phyloP scores from a whole-genome alignment of 2,113 vertebrate species.

The Hylia prasina region DNA sequence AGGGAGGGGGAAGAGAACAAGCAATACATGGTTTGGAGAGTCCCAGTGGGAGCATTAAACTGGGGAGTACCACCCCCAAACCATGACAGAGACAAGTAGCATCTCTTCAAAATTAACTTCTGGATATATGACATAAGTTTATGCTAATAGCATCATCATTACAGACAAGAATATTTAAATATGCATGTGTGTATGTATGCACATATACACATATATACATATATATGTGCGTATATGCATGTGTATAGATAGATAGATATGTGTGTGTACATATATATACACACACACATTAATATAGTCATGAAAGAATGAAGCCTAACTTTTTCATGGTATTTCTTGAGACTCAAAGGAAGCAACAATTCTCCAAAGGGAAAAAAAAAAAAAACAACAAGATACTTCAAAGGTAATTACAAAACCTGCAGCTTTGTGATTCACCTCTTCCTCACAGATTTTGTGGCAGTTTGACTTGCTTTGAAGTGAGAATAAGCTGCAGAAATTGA shows the following conservation, averaged over 20 bases:
- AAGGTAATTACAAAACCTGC: neutral
- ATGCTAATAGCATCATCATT: neutral
- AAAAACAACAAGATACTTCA: neutral
- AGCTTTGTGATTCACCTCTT: neutral
- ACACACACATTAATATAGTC: rapidly evolving
- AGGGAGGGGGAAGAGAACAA: neutral
- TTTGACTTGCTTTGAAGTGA: neutral
- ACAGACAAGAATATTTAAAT: neutral
- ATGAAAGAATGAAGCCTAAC: neutral
- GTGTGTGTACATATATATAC: rapidly evolving
- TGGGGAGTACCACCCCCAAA: neutral
- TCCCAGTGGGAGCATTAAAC: neutral
- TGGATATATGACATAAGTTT: neutral
- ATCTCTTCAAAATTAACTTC: neutral
- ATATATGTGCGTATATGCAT: too few relatives aligned
- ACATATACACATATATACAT: too few relatives aligned
- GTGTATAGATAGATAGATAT: rapidly evolving
- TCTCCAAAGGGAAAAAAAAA: neutral
- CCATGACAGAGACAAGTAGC: neutral
- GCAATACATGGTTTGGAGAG: neutral
- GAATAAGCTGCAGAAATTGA: neutral
- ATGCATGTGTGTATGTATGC: rapidly evolving
- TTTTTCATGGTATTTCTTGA: neutral
- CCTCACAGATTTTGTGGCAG: neutral
- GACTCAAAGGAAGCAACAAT: neutral